Evolutionary conservation across 2,888 invertebrate genomes (phyloP).

Genomic region (Parapristionchus giblindavisi): DNA sequence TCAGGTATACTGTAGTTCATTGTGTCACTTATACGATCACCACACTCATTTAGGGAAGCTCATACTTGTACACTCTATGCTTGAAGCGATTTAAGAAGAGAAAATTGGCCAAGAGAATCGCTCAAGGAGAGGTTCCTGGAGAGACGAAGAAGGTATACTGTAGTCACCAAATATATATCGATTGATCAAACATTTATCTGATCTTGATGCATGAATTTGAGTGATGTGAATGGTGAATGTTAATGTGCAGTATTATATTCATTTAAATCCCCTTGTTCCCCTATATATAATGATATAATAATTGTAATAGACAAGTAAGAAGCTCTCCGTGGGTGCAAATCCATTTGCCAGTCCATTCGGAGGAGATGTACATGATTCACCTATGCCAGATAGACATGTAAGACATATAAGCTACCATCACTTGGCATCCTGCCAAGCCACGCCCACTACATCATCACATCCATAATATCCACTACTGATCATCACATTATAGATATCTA

Average conservation of each 20-base stretch:
- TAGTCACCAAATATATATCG: not conserved
- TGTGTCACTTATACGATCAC: not conserved
- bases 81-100: slow-evolving; percentile 52
- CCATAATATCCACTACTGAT: no score
- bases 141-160: slow-evolving; percentile 29
- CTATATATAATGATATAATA: not conserved
- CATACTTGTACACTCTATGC: slow-evolving; percentile 56
- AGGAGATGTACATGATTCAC: slow-evolving; percentile 75
- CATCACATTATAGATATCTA: no score
- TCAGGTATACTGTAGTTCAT: slow-evolving; percentile 49
- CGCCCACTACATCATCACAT: no score
- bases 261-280: no score
- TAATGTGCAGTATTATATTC: no score
- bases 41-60: slow-evolving; percentile 54
- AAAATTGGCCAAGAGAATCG: not conserved
- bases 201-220: not conserved
- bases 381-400: slow-evolving; percentile 77
- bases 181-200: not conserved
- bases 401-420: not conserved
- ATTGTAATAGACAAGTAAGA: slow-evolving; percentile 39
- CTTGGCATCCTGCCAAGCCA: not conserved
- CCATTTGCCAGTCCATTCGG: slow-evolving; percentile 59
- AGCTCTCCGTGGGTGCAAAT: slow-evolving; percentile 53
- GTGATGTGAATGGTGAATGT: no score
- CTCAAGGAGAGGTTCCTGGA: not conserved